phyloP scores from a whole-genome alignment of 2,888 invertebrate species.

The Nipponacmea schrenckii region DNA sequence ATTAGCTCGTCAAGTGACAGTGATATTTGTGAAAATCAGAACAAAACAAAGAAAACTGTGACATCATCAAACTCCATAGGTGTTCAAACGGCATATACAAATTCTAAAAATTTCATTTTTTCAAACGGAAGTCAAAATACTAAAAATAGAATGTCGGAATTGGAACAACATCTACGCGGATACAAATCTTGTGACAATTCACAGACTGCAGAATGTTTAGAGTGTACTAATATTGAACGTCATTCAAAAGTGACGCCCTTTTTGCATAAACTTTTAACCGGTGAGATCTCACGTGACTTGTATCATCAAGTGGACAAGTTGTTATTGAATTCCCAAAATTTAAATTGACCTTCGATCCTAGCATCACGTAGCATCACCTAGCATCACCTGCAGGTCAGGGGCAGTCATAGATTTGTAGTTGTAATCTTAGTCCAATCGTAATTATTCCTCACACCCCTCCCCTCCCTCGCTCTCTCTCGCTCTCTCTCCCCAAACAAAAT shows the following conservation, averaged over 20 bases:
- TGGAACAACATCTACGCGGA: slow-evolving; percentile 35
- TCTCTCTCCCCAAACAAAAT: no score
- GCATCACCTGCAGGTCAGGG: no score
- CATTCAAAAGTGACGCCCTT: slow-evolving; percentile 23
- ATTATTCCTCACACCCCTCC: no score
- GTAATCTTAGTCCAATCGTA: no score
- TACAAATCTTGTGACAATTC: slow-evolving; percentile 16
- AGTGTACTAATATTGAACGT: neutral
- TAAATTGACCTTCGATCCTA: no score
- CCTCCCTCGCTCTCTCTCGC: no score
- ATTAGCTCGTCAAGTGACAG: no score
- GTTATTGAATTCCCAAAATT: slow-evolving; percentile 21
- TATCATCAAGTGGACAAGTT: slow-evolving; percentile 35
- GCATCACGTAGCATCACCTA: no score
- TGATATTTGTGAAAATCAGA: no score
- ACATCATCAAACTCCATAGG: neutral
- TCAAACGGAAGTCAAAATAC: neutral
- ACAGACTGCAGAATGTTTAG: neutral
- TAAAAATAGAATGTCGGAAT: slow-evolving; percentile 30
- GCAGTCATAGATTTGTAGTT: no score
- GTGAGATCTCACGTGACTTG: slow-evolving; percentile 37
- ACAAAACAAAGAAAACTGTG: no score
- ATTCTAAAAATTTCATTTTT: neutral
- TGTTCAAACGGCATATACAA: neutral
- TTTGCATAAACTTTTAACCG: slow-evolving; percentile 37